phyloP scores from a whole-genome alignment of 2,888 invertebrate genomes.

The Tethea ocularis region DNA sequence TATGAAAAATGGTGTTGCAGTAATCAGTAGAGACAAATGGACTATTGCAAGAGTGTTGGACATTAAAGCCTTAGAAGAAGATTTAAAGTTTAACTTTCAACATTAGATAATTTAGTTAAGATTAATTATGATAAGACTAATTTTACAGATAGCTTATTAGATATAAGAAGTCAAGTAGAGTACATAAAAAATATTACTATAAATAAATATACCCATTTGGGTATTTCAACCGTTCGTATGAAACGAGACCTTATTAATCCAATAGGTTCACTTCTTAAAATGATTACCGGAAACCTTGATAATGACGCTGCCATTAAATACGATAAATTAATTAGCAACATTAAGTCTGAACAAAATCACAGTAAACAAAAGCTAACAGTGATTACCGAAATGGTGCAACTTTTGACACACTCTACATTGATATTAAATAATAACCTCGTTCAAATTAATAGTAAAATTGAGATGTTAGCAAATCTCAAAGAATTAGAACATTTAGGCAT shows the following conservation, averaged over 20 bases:
- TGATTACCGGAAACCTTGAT: neutral
- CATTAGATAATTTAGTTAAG: neutral
- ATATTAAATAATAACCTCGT: too few relatives aligned
- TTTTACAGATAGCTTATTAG: neutral
- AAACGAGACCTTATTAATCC: neutral
- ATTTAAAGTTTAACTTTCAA: neutral
- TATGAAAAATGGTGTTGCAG: neutral
- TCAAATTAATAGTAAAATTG: too few relatives aligned
- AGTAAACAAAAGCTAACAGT: neutral
- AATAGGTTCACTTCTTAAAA: neutral
- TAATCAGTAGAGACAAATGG: neutral
- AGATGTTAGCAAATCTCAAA: too few relatives aligned
- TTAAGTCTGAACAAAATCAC: neutral
- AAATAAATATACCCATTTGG: neutral
- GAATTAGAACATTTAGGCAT: too few relatives aligned
- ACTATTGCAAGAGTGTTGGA: neutral
- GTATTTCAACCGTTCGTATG: accelerated
- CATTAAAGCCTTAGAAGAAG: neutral
- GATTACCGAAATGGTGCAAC: neutral
- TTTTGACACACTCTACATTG: too few relatives aligned
- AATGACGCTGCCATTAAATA: neutral
- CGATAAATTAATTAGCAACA: neutral
- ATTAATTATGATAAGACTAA: neutral
- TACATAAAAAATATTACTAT: neutral
- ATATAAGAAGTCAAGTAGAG: neutral